Percentiles rank a stretch among this genome's conserved stretches.
Conservation (phyloP, 2,797 vertebrate species). For the Acomys russatus region DNA sequence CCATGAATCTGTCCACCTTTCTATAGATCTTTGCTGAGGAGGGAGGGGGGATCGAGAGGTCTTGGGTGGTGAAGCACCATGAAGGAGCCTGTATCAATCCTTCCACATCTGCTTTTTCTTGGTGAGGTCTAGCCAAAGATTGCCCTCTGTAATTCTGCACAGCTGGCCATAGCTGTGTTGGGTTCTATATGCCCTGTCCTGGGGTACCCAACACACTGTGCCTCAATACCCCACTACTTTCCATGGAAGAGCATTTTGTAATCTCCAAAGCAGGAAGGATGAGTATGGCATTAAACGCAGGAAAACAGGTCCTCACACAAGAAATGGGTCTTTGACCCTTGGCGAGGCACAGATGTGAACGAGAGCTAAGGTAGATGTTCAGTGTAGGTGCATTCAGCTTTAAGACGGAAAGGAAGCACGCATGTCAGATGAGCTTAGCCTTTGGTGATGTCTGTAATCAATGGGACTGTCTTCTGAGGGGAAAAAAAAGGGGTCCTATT, state of each 20-base stretch:
- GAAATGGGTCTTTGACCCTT: not conserved
- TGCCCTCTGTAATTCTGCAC: not conserved
- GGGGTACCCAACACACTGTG: not conserved
- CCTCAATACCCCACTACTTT: not conserved
- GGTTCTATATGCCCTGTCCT: not conserved
- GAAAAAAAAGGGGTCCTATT: not conserved
- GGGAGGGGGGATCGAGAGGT: not conserved
- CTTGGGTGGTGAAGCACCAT: not conserved
- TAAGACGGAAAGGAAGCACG: not conserved
- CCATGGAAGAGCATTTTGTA: not conserved
- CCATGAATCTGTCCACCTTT: not conserved
- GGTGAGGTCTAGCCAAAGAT: not conserved
- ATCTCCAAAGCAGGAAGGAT: constrained; percentile 13
- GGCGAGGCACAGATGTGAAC: constrained; percentile 26
- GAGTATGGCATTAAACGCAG: not conserved
- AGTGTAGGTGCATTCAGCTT: not conserved
- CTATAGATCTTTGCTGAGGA: not conserved
- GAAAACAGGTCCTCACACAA: not conserved
- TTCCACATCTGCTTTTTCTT: not conserved
- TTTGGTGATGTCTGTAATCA: not conserved
- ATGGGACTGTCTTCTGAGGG: not conserved
- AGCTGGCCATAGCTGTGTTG: not conserved
- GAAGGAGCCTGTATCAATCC: not conserved
- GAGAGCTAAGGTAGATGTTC: not conserved
- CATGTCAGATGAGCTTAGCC: not conserved